These are phyloP conservation scores for Dolichallabes microphthalmus DNA, from an alignment of 2,113 vertebrate species.

Conservation along the genomic window DNA sequence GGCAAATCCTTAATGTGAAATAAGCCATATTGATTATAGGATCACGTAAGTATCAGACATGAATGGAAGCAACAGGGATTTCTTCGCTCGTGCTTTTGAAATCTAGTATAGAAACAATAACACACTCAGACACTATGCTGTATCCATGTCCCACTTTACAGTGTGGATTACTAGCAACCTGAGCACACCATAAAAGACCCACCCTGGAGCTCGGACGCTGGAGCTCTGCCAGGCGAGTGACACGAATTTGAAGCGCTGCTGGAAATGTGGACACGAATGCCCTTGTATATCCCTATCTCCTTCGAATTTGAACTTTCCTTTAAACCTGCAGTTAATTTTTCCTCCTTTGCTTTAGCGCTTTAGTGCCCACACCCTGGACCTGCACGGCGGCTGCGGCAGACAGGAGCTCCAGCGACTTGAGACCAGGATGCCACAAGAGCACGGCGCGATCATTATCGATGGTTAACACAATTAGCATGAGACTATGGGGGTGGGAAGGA, in stretches of 20 bases:
- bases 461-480: conserved; percentile 60
- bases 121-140: not conserved
- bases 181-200: conserved; percentile 34
- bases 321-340: conserved; percentile 26
- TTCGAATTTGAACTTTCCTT: not conserved
- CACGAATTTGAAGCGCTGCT: conserved; percentile 22
- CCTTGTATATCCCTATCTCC: conserved; percentile 30
- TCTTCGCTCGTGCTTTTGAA: not conserved
- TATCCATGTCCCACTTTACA: conserved; percentile 14
- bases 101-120: not conserved
- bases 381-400: conserved; percentile 17
- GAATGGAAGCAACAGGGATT: not conserved
- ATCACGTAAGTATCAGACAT: not conserved
- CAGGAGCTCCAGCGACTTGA: not conserved
- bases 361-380: conserved; percentile 33
- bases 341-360: conserved; percentile 25
- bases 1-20: not conserved
- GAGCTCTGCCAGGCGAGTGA: conserved; percentile 67
- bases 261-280: conserved; percentile 13
- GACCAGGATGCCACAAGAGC: conserved; percentile 45
- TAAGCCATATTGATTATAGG: conserved; percentile 14
- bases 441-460: conserved; percentile 52
- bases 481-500: conserved; percentile 52
- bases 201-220: conserved; percentile 48
- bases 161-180: conserved; percentile 21